Conservation (phyloP, 2,888 invertebrate species). For the Cyclophora punctaria region DNA sequence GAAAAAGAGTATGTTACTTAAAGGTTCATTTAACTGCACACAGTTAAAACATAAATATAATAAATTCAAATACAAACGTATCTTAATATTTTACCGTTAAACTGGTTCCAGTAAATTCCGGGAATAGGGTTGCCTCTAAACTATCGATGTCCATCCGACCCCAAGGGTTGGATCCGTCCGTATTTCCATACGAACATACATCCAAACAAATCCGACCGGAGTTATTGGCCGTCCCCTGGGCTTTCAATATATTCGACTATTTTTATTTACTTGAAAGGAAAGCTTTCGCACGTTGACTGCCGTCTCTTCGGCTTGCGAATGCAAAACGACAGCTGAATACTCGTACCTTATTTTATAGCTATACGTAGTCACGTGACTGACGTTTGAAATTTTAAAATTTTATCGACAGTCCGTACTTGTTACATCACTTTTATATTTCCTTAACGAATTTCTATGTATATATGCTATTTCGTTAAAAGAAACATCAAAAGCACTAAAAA, state of each 20-base stretch:
- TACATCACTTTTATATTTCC: no score
- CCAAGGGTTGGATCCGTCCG: slow-evolving; percentile 20
- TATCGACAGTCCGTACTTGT: slow-evolving; percentile 1
- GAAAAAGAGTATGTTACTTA: no score
- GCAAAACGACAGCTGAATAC: slow-evolving; percentile 49
- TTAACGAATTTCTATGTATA: no score
- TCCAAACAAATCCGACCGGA: slow-evolving; percentile 55
- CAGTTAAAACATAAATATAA: no score
- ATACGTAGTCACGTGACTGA: slow-evolving; percentile 23
- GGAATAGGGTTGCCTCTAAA: slow-evolving; percentile 29
- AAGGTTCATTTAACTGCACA: no score
- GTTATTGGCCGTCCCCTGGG: slow-evolving; percentile 67
- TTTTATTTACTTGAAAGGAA: slow-evolving; percentile 59
- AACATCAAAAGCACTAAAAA: no score
- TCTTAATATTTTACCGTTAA: slow-evolving; percentile 5
- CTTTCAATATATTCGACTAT: slow-evolving; percentile 63
- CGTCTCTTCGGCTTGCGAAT: slow-evolving; percentile 34
- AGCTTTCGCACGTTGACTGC: slow-evolving; percentile 44
- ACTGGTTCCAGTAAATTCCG: slow-evolving; percentile 10
- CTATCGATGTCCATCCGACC: slow-evolving; percentile 35
- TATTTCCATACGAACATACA: slow-evolving; percentile 62
- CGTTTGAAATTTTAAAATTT: slow-evolving; percentile 19
- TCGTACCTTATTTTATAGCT: slow-evolving; percentile 37
- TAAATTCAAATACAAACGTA: no score
- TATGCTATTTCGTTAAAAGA: no score